Base-by-base conservation (phyloP, 2,888 invertebrate genomes). In the Archips crataeganus region DNA sequence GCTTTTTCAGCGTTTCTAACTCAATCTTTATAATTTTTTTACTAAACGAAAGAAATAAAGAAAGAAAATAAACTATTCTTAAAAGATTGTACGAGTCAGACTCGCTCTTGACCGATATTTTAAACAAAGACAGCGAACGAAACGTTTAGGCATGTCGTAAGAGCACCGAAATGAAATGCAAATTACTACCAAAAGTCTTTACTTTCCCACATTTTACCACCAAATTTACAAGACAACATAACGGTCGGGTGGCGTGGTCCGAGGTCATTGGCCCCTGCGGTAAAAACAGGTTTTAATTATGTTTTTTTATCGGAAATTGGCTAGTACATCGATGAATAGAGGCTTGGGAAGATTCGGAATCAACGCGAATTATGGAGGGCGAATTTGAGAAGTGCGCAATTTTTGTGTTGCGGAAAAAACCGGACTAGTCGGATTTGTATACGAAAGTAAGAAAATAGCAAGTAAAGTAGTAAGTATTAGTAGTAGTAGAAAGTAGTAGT, bases 151-250 rank as follows among this genome's bases (percentile, higher is more conserved):
- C 11, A 32, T 59, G 15, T 34, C 32, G 34, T 54, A 54, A 57
- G 47, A 36, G 39, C 1, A 36, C 39, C 60, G 45, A 39, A 62
- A 63, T 54, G n/a, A 57, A 68, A 73, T 73, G 72, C 68, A 73
- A 73, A 73, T 68, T 23, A 15, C 32, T n/a, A 60, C 9, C 39
- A 39, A 39, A 39, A 39, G 39, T 32, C 36, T 51, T 68, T 64
- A 73, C 73, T 73, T 69, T 73, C 73, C 68, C 69, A 73, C 63
- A 67, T 49, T 54, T 57, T 45, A 59, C 65, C 39, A 61, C 45
- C 62, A 71, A 73, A 79, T 81, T 79, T 82, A 81, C 78, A 79
- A 81, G 80, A 77, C 32, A 80, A 80, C 76, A 79, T 85, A 86
- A 86, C 86, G 85, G 86, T 74, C 6, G 88, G 8, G 15, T 32